Conservation (phyloP, 2,113 vertebrate genomes). For the Azemiops feae region DNA sequence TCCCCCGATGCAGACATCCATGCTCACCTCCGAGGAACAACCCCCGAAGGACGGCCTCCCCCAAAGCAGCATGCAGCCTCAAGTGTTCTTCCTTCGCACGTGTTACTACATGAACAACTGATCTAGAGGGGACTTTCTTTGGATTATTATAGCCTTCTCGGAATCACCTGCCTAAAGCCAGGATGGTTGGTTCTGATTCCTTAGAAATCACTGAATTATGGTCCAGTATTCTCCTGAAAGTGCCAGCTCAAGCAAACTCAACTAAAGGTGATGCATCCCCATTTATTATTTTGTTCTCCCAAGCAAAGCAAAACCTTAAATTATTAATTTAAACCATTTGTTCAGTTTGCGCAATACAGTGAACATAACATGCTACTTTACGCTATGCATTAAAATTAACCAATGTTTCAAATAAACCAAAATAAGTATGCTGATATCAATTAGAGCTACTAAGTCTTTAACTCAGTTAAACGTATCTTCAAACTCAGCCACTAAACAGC, state of each 20-base stretch:
- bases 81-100: neutral
- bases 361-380: neutral
- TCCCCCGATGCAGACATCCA: neutral
- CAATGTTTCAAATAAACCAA: neutral
- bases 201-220: neutral
- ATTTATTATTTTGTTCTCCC: neutral
- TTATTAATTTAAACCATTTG: neutral
- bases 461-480: neutral
- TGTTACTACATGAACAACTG: neutral
- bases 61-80: neutral
- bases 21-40: neutral
- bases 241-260: neutral
- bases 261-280: neutral
- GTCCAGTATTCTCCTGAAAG: neutral
- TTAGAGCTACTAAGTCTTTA: neutral
- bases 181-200: neutral
- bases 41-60: neutral
- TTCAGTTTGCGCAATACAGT: neutral
- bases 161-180: neutral
- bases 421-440: neutral
- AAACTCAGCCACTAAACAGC: neutral
- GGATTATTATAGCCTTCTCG: neutral
- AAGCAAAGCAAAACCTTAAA: neutral
- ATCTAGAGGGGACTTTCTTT: neutral
- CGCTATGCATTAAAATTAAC: neutral